Base-by-base conservation (phyloP, 2,797 vertebrate species). In the Remorina albescens region DNA sequence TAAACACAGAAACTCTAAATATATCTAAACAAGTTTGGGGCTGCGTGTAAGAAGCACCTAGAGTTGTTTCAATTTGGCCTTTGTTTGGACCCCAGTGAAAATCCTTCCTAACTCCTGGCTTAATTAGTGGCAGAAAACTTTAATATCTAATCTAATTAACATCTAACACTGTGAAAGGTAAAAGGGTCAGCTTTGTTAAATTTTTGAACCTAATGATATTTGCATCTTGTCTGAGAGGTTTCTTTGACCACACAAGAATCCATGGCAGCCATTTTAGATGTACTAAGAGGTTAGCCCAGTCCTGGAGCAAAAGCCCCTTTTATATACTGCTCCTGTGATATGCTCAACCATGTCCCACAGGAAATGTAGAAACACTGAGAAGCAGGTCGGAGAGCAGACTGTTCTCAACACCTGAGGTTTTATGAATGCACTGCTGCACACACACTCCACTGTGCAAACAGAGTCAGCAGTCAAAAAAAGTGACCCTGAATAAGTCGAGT, bases 181-280 rank as follows among this genome's bases (percentile, higher is more conserved):
- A n/a, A n/a, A n/a, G n/a, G n/a, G 5, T 37, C 32, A 41, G 9
- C 25, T 51, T n/a, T 28, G 18, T n/a, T 54, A 5, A 39, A 42
- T 2, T 44, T 32, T 32, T 18, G 6, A 13, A 12, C 16, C 2
- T 41, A 11, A 51, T 2, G 5, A 16, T 32, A 34, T 41, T 36
- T 23, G 34, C 55, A 63, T 66, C 18, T 60, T n/a, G 23, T 18
- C 46, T 21, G 46, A 21, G n/a, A 66, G 10, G 56, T 66, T 67
- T 46, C 36, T 26, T 25, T 62, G n/a, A 56, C 10, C 8, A 13
- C 30, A 49, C 70, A 8, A 67, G 62, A 63, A 61, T 46, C 28
- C 46, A 25, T 13, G 9, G 73, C 72, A 74, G 73, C 64, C 66
- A 83, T 75, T 71, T 69, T 69, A 83, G 41, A 42, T 64, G n/a